Percentiles rank a stretch among this genome's conserved stretches.
phyloP scores from a whole-genome alignment of 2,113 vertebrate genomes.

The Sinocyclocheilus anshuiensis region DNA sequence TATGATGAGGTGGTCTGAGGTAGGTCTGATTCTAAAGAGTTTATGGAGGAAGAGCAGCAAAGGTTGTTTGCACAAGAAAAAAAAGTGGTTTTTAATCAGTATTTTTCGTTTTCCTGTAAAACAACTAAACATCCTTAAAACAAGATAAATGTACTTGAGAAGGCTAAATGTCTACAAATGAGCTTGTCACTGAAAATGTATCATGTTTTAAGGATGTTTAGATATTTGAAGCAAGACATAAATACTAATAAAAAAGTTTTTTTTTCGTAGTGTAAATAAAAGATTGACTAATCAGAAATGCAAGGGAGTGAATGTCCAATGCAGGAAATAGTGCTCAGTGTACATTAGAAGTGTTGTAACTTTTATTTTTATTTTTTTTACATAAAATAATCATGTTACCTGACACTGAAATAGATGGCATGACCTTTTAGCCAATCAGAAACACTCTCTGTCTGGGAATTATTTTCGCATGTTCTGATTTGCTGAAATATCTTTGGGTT shows the following conservation, averaged over 20 bases:
- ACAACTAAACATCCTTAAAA: constrained; percentile 22
- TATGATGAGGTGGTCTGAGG: not conserved
- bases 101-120: constrained; percentile 5
- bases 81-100: not conserved
- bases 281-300: not conserved
- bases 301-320: not conserved
- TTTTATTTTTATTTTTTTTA: too few species aligned
- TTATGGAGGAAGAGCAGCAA: constrained; percentile 1
- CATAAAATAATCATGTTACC: too few species aligned
- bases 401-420: too few species aligned
- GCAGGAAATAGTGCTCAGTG: not conserved
- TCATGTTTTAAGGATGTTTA: not conserved
- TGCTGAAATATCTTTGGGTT: not conserved
- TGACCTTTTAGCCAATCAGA: too few species aligned
- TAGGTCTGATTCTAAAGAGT: not conserved
- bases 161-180: not conserved
- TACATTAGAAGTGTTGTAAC: not conserved
- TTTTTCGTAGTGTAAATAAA: not conserved
- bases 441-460: not conserved
- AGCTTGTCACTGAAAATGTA: not conserved
- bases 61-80: not conserved
- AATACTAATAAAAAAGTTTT: not conserved
- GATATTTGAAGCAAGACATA: not conserved
- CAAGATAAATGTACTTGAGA: not conserved
- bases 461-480: not conserved